These are phyloP conservation scores for Clunio marinus DNA, from an alignment of 2,888 invertebrate species.

Conservation along the genomic window DNA sequence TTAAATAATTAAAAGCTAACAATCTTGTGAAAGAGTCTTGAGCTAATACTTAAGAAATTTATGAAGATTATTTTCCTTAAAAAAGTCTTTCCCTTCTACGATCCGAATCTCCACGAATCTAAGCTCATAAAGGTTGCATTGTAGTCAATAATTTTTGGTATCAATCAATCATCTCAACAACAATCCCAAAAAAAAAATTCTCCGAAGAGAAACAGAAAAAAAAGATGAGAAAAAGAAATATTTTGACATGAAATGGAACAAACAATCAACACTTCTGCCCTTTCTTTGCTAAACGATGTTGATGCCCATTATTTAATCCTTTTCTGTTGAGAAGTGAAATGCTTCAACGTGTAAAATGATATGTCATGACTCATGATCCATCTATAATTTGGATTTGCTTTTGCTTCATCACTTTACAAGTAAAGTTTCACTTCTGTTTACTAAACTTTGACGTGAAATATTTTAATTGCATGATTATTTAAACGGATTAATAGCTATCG, in stretches of 20 bases:
- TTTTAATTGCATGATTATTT: conserved; percentile 39
- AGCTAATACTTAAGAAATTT: too few relatives aligned
- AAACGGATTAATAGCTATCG: conserved; percentile 38
- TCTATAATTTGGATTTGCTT: neutral
- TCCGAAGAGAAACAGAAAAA: neutral
- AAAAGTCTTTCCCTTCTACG: too few relatives aligned
- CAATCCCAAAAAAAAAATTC: neutral
- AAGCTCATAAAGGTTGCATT: neutral
- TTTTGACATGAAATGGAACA: conserved; percentile 39
- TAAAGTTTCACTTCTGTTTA: conserved; percentile 18
- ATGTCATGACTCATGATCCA: conserved; percentile 37
- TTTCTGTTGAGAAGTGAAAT: neutral
- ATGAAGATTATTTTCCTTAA: too few relatives aligned
- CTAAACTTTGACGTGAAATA: neutral
- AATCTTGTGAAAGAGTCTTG: too few relatives aligned
- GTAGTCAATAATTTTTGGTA: conserved; percentile 34
- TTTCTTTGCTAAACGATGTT: conserved; percentile 3
- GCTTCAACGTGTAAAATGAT: conserved; percentile 31
- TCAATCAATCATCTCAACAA: conserved; percentile 26
- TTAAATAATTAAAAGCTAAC: neutral
- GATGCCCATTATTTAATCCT: conserved; percentile 35
- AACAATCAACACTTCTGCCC: conserved; percentile 35
- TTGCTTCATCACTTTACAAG: neutral
- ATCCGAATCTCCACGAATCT: neutral
- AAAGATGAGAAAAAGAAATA: conserved; percentile 21